These are phyloP conservation scores for Anoncus sp. DNA, from an alignment of 2,888 invertebrate species.

Conservation along the genomic window DNA sequence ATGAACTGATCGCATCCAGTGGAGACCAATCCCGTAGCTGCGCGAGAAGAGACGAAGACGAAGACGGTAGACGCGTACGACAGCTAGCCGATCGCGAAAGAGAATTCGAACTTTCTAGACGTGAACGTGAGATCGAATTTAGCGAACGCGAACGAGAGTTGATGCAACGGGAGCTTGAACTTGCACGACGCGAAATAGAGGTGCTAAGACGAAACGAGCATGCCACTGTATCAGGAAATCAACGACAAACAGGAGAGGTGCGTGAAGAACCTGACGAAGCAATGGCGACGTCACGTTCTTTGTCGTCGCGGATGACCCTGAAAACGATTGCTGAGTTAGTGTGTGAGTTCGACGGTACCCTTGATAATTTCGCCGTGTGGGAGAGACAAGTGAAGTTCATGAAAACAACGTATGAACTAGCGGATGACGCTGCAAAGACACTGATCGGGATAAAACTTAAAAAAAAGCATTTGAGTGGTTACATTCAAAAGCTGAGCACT, in stretches of 20 bases:
- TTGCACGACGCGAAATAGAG: conserved; percentile 18
- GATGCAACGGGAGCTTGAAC: conserved; percentile 26
- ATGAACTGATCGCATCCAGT: not conserved
- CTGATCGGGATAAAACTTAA: conserved; percentile 48
- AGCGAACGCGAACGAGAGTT: not conserved
- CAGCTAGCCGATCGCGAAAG: conserved; percentile 1
- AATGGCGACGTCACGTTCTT: not conserved
- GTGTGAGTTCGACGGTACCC: conserved; percentile 49
- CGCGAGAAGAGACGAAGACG: not conserved
- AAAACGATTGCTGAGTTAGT: conserved; percentile 49
- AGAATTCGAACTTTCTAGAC: conserved; percentile 2
- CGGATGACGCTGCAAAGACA: conserved; percentile 40
- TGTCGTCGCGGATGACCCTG: conserved; percentile 24
- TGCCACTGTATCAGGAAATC: not conserved
- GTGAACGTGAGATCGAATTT: conserved; percentile 10
- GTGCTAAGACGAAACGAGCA: conserved; percentile 6
- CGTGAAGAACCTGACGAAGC: not conserved
- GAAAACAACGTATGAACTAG: conserved; percentile 41
- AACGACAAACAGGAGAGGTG: not conserved
- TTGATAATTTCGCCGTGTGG: conserved; percentile 49
- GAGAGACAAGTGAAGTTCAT: conserved; percentile 46
- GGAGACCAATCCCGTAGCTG: not conserved
- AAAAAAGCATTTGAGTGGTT: conserved; percentile 54
- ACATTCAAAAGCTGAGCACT: conserved; percentile 51
- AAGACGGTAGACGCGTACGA: not conserved